Conservation (phyloP, 2,113 vertebrate species). For the Donacobius atricapilla region DNA sequence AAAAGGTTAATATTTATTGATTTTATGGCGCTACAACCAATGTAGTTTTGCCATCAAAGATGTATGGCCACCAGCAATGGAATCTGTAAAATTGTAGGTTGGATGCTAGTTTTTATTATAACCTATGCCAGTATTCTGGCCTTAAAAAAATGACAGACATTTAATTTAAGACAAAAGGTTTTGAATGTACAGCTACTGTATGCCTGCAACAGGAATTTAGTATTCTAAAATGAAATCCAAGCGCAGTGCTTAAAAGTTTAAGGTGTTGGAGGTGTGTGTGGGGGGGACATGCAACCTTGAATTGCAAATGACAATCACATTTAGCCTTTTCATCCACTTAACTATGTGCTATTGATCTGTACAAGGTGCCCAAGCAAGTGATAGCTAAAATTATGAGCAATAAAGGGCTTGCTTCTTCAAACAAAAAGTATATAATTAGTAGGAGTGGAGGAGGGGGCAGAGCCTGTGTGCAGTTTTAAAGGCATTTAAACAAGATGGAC, state of each 20-base stretch:
- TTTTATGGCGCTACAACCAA: conserved; percentile 73
- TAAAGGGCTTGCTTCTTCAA: conserved; percentile 68
- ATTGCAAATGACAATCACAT: conserved; percentile 71
- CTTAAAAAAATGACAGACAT: conserved; percentile 62
- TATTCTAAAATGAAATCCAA: conserved; percentile 50
- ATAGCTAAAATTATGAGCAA: conserved; percentile 71
- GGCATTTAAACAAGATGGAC: conserved; percentile 53
- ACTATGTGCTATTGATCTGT: conserved; percentile 68
- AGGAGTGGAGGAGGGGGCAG: conserved; percentile 21
- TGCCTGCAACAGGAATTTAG: conserved; percentile 49
- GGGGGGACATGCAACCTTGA: conserved; percentile 5
- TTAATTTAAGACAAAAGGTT: conserved; percentile 67
- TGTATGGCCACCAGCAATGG: conserved; percentile 72
- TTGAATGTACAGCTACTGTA: background rate
- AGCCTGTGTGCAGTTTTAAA: conserved; percentile 43
- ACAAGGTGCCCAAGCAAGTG: conserved; percentile 68
- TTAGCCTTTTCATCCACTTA: conserved; percentile 75
- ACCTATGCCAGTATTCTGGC: conserved; percentile 52
- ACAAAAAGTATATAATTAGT: conserved; percentile 70
- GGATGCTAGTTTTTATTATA: conserved; percentile 62
- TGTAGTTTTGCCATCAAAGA: conserved; percentile 74
- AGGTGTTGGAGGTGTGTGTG: accelerated
- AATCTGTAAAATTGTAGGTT: conserved; percentile 68
- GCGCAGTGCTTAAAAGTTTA: background rate
- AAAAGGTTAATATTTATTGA: conserved; percentile 84